A percentile compares a stretch with the other conserved stretches of the same genome.
Evolutionary conservation across 2,888 invertebrate species (phyloP).

Genomic region (Cylindroiulus punctatus): DNA sequence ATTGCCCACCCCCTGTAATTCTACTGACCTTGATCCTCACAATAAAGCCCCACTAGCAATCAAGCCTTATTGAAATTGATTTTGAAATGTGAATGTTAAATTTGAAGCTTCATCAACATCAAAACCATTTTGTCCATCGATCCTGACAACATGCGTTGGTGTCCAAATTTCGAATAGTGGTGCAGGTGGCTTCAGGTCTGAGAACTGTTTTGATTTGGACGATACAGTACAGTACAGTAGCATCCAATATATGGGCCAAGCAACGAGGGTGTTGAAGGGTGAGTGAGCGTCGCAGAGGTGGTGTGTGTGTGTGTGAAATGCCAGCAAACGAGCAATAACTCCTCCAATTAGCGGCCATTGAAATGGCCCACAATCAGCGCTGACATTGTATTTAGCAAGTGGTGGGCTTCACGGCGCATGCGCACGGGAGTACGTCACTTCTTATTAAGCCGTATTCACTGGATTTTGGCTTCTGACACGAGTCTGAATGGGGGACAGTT

Average conservation of each 20-base stretch:
- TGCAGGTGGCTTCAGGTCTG: too few species aligned
- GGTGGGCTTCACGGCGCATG: not conserved
- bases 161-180: too few species aligned
- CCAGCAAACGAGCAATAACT: conserved; percentile 48
- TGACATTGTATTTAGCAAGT: conserved; percentile 48
- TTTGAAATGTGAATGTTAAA: too few species aligned
- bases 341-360: conserved; percentile 50
- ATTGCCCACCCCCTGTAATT: too few species aligned
- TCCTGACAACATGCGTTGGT: too few species aligned
- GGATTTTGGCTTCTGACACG: conserved; percentile 21
- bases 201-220: not conserved
- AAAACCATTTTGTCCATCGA: too few species aligned
- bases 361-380: conserved; percentile 47
- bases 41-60: too few species aligned
- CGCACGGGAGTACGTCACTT: not conserved
- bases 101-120: too few species aligned
- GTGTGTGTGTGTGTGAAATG: not conserved
- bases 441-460: conserved; percentile 29
- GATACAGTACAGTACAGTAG: not conserved
- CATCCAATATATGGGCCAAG: too few species aligned
- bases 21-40: too few species aligned
- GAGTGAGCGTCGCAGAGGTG: not conserved
- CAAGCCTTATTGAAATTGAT: too few species aligned
- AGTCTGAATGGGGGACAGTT: conserved; percentile 26
- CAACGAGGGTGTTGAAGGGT: not conserved